These are phyloP conservation scores for Oophaga sylvatica DNA, from an alignment of 2,797 vertebrate species.

Conservation along the genomic window DNA sequence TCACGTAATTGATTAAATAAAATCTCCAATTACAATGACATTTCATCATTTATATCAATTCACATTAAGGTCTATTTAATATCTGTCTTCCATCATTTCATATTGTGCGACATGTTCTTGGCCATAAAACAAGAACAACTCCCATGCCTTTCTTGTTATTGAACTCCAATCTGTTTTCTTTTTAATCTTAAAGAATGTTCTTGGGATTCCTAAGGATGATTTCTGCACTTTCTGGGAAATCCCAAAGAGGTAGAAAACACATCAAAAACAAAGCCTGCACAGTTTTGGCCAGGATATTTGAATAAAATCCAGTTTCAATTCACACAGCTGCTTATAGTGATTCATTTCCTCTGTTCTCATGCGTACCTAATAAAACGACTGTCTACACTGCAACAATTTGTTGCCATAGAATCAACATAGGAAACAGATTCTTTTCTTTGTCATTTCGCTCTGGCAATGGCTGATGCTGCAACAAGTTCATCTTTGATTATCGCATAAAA, in stretches of 20 bases:
- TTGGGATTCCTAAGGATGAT: slow-evolving; percentile 12
- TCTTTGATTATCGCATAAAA: slow-evolving; percentile 29
- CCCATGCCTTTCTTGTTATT: slow-evolving; percentile 1
- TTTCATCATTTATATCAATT: not conserved
- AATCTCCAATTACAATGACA: not conserved
- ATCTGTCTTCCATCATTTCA: not conserved
- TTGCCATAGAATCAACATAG: slow-evolving; percentile 63
- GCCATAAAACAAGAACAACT: not conserved
- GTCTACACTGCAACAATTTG: slow-evolving; percentile 60
- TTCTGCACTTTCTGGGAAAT: slow-evolving; percentile 44
- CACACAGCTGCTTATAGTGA: slow-evolving; percentile 74
- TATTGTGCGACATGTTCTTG: not conserved
- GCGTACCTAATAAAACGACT: slow-evolving; percentile 65
- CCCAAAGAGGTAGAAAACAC: slow-evolving; percentile 24
- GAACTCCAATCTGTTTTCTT: slow-evolving; percentile 2
- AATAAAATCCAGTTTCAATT: slow-evolving; percentile 47
- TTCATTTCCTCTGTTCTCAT: slow-evolving; percentile 75
- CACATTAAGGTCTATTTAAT: not conserved
- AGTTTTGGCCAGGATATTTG: slow-evolving; percentile 37
- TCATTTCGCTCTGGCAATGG: not conserved
- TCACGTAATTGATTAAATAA: not conserved
- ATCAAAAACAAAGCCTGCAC: slow-evolving; percentile 36
- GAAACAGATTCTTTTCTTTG: slow-evolving; percentile 20
- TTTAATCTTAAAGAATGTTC: not conserved
- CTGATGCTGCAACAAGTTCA: not conserved